Percentiles rank a stretch among this genome's conserved stretches.
Conservation (phyloP, 2,797 vertebrate genomes). For the Ciconia nigra region DNA sequence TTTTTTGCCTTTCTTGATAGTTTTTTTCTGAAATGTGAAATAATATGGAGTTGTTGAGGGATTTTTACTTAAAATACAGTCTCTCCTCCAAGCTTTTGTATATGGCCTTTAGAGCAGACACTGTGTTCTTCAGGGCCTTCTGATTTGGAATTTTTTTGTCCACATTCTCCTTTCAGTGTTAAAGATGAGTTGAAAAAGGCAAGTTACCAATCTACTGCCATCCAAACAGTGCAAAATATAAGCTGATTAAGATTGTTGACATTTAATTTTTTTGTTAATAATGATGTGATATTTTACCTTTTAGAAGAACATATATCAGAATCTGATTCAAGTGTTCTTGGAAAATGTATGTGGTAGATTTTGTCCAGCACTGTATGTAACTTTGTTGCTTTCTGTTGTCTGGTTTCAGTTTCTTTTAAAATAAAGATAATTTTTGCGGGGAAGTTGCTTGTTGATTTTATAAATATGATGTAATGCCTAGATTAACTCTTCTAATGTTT, state of each 20-base stretch:
- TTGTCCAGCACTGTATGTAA: conserved; percentile 68
- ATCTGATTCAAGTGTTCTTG: conserved; percentile 27
- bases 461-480: neutral
- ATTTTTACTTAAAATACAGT: neutral
- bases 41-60: neutral
- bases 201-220: conserved; percentile 36
- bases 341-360: conserved; percentile 57
- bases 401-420: conserved; percentile 64
- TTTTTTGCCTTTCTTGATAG: neutral
- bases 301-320: conserved; percentile 47
- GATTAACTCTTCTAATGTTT: neutral
- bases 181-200: conserved; percentile 9
- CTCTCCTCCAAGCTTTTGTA: neutral
- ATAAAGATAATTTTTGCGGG: conserved; percentile 73
- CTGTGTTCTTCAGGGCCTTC: neutral
- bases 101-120: neutral
- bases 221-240: conserved; percentile 40
- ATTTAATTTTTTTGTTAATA: conserved; percentile 7
- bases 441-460: conserved; percentile 38
- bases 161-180: neutral
- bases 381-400: conserved; percentile 59
- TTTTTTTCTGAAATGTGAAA: neutral
- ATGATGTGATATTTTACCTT: conserved; percentile 35
- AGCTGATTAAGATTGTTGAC: conserved; percentile 3
- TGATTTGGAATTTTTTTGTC: neutral